phyloP scores from a whole-genome alignment of 2,888 invertebrate genomes.

The Andricus curvator region DNA sequence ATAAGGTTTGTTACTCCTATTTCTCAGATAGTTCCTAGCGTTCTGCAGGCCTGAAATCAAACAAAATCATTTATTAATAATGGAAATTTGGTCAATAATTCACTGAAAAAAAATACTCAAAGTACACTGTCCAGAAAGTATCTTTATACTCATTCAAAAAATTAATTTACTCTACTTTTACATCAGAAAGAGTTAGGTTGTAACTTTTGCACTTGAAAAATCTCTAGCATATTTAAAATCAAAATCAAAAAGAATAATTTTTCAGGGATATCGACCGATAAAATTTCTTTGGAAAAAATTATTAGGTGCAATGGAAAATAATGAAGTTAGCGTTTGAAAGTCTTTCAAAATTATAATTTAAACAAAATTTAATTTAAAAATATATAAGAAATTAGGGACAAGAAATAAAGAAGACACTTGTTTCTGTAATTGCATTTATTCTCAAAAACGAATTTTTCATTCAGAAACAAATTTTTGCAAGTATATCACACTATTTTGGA shows the following conservation, averaged over 20 bases:
- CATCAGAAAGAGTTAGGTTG: background rate
- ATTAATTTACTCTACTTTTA: background rate
- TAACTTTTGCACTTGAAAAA: background rate
- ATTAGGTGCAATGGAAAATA: background rate
- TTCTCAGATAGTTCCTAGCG: slow-evolving; percentile 13
- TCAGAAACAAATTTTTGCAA: background rate
- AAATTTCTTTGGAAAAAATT: background rate
- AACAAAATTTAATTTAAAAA: background rate
- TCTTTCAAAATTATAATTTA: background rate
- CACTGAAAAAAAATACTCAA: background rate
- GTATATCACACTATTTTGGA: background rate
- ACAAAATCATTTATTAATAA: background rate
- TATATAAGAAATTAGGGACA: background rate
- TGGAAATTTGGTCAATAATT: background rate
- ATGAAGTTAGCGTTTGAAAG: background rate
- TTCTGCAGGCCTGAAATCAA: slow-evolving; percentile 16
- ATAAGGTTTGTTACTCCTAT: slow-evolving; percentile 48
- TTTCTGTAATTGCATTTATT: slow-evolving; percentile 19
- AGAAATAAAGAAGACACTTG: background rate
- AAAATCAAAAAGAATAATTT: background rate
- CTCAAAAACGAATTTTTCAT: background rate
- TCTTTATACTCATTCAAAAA: background rate
- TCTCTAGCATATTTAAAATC: background rate
- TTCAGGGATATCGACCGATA: too few relatives aligned
- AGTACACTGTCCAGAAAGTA: background rate